Conservation (phyloP, 2,888 invertebrate genomes). For the Stramonita haemastoma region DNA sequence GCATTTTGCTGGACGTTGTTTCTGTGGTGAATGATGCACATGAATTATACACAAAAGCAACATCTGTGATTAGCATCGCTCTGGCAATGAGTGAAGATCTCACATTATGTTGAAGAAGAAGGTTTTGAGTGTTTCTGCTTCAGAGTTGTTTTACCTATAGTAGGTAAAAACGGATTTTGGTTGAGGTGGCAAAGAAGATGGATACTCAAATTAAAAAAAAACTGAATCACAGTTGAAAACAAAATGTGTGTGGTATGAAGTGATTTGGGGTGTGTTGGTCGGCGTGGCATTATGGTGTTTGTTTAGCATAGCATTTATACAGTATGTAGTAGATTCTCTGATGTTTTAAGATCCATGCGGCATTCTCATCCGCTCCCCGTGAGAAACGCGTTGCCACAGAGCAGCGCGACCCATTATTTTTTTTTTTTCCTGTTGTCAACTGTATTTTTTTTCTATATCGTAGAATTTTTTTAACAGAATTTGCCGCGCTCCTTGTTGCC, state of each 20-base stretch:
- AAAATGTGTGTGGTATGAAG: not conserved
- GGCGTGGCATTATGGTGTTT: not conserved
- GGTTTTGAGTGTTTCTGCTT: not conserved
- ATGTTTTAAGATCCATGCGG: too few relatives aligned
- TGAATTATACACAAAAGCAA: not conserved
- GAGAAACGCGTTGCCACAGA: too few relatives aligned
- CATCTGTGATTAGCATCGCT: not conserved
- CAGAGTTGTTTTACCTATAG: too few relatives aligned
- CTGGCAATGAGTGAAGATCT: not conserved
- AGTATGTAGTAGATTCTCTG: too few relatives aligned
- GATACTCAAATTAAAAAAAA: constrained; percentile 17
- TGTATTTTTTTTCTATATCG: too few relatives aligned
- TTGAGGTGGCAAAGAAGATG: not conserved
- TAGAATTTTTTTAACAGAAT: too few relatives aligned
- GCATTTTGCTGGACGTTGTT: not conserved
- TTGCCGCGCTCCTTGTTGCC: too few relatives aligned
- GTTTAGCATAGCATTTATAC: too few relatives aligned
- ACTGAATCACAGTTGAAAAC: not conserved
- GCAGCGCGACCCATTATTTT: too few relatives aligned
- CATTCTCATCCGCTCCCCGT: too few relatives aligned
- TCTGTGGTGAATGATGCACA: not conserved
- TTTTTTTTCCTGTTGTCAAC: too few relatives aligned
- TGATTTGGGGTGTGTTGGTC: not conserved
- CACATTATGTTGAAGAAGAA: not conserved
- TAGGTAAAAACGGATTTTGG: not conserved